Evolutionary conservation across 2,113 vertebrate species (phyloP).

Genomic region (Potamarius usumacintae): DNA sequence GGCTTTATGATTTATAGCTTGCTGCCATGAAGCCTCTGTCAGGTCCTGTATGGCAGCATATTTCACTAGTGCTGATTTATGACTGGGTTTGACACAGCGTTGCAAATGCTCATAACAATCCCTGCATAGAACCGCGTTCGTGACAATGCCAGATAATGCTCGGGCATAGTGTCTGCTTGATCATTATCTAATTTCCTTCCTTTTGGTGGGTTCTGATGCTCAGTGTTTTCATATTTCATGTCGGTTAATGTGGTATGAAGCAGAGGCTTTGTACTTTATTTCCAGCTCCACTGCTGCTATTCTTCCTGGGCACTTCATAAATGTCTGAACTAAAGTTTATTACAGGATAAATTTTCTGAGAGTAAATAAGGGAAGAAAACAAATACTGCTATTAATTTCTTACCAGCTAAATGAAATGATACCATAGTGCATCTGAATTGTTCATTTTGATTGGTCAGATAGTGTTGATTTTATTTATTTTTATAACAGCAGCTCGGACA

Average conservation of each 20-base stretch:
- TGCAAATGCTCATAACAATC: not conserved
- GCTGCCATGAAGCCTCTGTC: not conserved
- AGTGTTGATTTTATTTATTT: not conserved
- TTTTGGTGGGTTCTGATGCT: not conserved
- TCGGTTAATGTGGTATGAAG: not conserved
- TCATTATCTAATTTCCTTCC: not conserved
- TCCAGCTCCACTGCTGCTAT: not conserved
- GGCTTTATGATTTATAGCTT: not conserved
- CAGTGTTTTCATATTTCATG: not conserved
- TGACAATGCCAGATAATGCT: not conserved
- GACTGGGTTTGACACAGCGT: not conserved
- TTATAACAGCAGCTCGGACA: not conserved
- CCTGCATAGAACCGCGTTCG: not conserved
- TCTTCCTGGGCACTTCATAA: not conserved
- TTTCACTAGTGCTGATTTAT: conserved; percentile 19
- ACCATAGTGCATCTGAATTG: not conserved
- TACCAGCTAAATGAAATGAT: not conserved
- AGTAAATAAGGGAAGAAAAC: not conserved
- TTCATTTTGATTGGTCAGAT: not conserved
- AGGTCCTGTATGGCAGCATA: not conserved
- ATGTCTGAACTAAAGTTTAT: not conserved
- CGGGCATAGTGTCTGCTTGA: not conserved
- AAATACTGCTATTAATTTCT: not conserved
- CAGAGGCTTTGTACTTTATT: not conserved
- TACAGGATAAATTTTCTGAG: not conserved